Evolutionary conservation across 2,888 invertebrate genomes (phyloP).

Genomic region (Drosophila meridiana): DNA sequence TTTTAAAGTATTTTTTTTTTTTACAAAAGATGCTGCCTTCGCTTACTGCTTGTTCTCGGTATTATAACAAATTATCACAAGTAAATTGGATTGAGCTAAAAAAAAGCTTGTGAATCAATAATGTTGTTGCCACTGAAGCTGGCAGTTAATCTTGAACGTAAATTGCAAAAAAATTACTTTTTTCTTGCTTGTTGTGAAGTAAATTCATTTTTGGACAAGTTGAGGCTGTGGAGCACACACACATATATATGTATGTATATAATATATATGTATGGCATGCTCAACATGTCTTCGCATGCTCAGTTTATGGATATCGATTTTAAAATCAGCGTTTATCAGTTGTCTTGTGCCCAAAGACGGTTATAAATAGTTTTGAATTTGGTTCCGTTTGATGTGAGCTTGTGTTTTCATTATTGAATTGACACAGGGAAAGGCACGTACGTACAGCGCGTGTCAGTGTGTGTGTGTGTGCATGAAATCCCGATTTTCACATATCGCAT

Average conservation of each 20-base stretch:
- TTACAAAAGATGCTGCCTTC: neutral
- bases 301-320: constrained; percentile 45
- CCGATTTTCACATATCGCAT: constrained; percentile 66
- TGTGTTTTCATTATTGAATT: constrained; percentile 55
- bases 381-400: constrained; percentile 55
- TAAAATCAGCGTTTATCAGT: constrained; percentile 28
- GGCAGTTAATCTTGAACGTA: constrained; percentile 16
- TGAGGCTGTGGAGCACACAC: neutral
- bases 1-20: neutral
- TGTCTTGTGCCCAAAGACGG: constrained; percentile 45
- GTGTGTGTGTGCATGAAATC: constrained; percentile 25
- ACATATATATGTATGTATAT: neutral
- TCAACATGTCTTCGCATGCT: neutral
- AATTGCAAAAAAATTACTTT: constrained; percentile 12
- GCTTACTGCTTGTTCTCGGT: neutral
- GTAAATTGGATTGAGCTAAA: neutral
- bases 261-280: neutral
- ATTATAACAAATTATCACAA: constrained; percentile 7
- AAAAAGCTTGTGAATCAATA: constrained; percentile 8
- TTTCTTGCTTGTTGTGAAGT: neutral
- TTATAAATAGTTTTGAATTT: constrained; percentile 58
- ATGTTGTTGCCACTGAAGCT: neutral
- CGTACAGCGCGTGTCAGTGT: constrained; percentile 1
- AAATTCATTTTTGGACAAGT: constrained; percentile 19
- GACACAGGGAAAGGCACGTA: constrained; percentile 27